Percentiles rank a stretch among this genome's conserved stretches.
Conservation (phyloP, 2,888 invertebrate genomes). For the Phrixothrix hirtus region DNA sequence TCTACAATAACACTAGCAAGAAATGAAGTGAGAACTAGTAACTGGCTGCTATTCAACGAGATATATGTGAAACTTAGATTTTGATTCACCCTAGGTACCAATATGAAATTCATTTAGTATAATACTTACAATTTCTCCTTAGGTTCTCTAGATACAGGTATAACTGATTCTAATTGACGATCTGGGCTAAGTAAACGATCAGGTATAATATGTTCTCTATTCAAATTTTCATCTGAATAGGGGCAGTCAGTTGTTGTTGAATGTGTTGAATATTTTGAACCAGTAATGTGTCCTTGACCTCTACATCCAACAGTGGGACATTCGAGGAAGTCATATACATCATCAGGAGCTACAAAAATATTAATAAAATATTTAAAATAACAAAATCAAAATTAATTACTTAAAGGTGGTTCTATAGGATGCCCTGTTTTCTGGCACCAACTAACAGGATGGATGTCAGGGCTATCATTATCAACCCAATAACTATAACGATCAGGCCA, state of each 20-base stretch:
- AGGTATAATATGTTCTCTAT: slow-evolving; percentile 56
- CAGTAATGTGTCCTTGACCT: slow-evolving; percentile 86
- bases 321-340: slow-evolving; percentile 63
- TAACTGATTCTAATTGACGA: slow-evolving; percentile 49
- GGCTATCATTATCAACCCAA: slow-evolving; percentile 89
- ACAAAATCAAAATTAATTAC: slow-evolving; percentile 53
- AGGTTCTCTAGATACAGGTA: slow-evolving; percentile 52
- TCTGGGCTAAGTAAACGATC: slow-evolving; percentile 60
- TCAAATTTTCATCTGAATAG: slow-evolving; percentile 66
- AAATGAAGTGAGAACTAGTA: too few relatives aligned
- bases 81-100: too few relatives aligned
- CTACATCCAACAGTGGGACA: slow-evolving; percentile 87
- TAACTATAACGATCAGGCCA: slow-evolving; percentile 84
- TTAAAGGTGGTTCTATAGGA: slow-evolving; percentile 81
- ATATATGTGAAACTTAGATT: too few relatives aligned
- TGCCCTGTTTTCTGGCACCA: slow-evolving; percentile 92
- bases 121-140: slow-evolving; percentile 44
- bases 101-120: neutral
- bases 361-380: slow-evolving; percentile 15
- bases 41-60: too few relatives aligned
- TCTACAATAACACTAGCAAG: too few relatives aligned
- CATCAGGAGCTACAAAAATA: slow-evolving; percentile 62
- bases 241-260: slow-evolving; percentile 75
- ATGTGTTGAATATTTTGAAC: slow-evolving; percentile 75
- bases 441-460: slow-evolving; percentile 88